Conservation (phyloP, 2,797 vertebrate genomes). For the Falco columbarius region DNA sequence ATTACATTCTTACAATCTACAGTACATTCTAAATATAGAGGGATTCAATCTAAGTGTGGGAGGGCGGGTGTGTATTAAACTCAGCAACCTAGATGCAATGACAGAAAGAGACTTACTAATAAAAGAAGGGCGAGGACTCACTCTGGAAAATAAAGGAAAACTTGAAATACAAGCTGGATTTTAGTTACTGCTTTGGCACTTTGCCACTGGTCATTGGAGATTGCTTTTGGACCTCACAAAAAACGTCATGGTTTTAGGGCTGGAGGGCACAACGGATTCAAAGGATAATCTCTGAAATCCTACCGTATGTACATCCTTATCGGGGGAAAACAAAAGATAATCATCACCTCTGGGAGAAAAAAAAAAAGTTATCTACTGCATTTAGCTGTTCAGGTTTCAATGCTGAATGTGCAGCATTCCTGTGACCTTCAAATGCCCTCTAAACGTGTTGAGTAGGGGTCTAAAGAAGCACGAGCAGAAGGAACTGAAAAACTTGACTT, state of each 20-base stretch:
- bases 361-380: background rate
- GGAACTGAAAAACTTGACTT: background rate
- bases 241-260: background rate
- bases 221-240: background rate
- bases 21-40: slow-evolving; percentile 60
- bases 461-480: background rate
- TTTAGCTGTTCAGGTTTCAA: background rate
- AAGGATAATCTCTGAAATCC: slow-evolving; percentile 6
- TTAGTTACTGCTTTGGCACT: slow-evolving; percentile 30
- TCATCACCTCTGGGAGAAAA: background rate
- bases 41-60: slow-evolving; percentile 45
- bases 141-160: background rate
- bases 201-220: background rate
- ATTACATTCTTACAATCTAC: slow-evolving; percentile 78
- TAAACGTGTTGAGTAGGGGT: background rate
- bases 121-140: background rate
- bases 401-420: background rate
- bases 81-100: slow-evolving; percentile 13
- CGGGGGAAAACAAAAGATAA: background rate
- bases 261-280: background rate
- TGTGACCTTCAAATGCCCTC: background rate
- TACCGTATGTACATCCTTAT: background rate
- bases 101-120: background rate
- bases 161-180: background rate
- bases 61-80: background rate